Conservation (phyloP, 2,888 invertebrate species). For the Netelia inedita region DNA sequence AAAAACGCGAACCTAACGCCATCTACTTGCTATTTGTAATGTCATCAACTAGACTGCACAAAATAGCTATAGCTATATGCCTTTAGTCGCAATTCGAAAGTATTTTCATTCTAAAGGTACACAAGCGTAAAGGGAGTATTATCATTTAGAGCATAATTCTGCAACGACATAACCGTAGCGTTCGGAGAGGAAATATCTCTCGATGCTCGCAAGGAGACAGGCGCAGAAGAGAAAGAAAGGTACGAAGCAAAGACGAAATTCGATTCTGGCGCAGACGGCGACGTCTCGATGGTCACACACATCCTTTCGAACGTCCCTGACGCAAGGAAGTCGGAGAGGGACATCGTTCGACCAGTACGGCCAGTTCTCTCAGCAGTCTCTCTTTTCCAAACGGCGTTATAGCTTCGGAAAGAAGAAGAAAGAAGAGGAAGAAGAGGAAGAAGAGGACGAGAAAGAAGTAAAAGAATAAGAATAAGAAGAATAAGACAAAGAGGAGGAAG, state of each 20-base stretch:
- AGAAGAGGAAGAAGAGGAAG: slow-evolving; percentile 28
- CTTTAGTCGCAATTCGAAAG: neutral
- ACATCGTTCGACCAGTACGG: slow-evolving; percentile 39
- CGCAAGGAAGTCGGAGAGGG: slow-evolving; percentile 15
- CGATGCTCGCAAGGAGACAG: neutral
- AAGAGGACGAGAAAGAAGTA: neutral
- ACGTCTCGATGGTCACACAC: slow-evolving; percentile 58
- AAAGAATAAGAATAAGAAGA: slow-evolving; percentile 24
- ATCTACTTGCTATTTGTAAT: neutral
- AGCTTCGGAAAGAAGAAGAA: slow-evolving; percentile 30
- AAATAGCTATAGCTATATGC: slow-evolving; percentile 1
- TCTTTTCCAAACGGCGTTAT: slow-evolving; percentile 29
- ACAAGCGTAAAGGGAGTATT: neutral
- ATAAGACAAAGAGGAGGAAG: slow-evolving; percentile 14
- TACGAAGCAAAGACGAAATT: slow-evolving; percentile 43
- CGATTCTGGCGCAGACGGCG: slow-evolving; percentile 58
- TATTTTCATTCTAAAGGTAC: neutral
- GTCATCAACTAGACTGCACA: slow-evolving; percentile 18
- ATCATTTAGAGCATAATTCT: slow-evolving; percentile 16
- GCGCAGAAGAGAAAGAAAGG: slow-evolving; percentile 19
- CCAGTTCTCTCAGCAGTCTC: slow-evolving; percentile 47
- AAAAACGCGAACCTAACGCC: neutral
- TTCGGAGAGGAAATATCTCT: neutral
- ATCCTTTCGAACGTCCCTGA: slow-evolving; percentile 69
- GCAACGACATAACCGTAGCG: neutral